Base-by-base conservation (phyloP, 2,113 vertebrate species). In the Gracilinanus agilis region DNA sequence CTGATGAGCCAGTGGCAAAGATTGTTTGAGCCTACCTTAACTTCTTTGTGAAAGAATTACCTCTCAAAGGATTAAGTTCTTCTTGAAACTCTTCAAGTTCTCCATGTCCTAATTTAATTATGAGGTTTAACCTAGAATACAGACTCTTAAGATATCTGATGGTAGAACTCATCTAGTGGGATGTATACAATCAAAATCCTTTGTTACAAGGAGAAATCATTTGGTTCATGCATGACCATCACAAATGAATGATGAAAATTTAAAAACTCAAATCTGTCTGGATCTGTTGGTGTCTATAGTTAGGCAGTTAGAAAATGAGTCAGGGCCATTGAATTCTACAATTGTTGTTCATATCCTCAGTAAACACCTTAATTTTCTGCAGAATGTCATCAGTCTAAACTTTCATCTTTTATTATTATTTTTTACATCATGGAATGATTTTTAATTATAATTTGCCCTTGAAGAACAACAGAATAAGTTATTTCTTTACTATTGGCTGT, bases 221-320 rank as follows among this genome's bases (percentile, higher is more conserved):
- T 49, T 5, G 90, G 29, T 75, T 91, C 44, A 40, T 54, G 29
- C 91, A 55, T 90, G 44, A 9, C 44, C 49, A 23, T 34, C 24
- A 91, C 44, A 44, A 21, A 29, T 44, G 91, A 94, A 94, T 93
- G 29, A 67, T 16, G 89, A 11, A 19, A 53, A 92, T 58, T 61
- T 93, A 90, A 49, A 53, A 56, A 53, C 55, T 29, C 53, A 24
- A 0, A 94, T 88, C 49, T 53, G 16, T 34, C 55, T 44, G 58
- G 90, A 55, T 55, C 90, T 90, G 54, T 27, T 25, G 5, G 5
- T 44, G 23, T 61, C 24, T 55, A 88, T 89, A 93, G 21, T 91
- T 93, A 49, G 3, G 58, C 11, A 67, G 24, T 55, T 12, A 92
- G 54, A 9, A 27, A 55, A 75, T 0, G 54, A 92, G 53, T 53